Evolutionary conservation across 2,797 vertebrate species (phyloP).

Genomic region (Pangasius macronema): DNA sequence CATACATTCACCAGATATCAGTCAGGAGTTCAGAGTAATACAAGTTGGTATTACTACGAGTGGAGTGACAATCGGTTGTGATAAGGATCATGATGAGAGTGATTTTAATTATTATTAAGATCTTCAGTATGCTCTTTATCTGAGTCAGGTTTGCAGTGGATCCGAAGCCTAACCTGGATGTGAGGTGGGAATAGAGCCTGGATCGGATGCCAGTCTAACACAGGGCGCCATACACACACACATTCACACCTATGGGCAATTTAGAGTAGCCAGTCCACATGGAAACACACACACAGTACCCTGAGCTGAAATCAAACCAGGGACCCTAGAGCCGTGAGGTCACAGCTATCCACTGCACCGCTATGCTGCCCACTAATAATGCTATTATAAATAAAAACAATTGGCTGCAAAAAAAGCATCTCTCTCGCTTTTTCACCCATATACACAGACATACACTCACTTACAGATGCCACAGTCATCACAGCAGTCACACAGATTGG

Average conservation of each 20-base stretch:
- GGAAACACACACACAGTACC: background rate
- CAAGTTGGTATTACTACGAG: too few species aligned
- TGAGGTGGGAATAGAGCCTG: background rate
- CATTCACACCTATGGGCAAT: background rate
- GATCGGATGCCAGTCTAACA: background rate
- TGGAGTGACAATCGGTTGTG: too few species aligned
- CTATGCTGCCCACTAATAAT: background rate
- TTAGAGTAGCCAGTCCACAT: background rate
- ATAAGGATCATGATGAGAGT: too few species aligned
- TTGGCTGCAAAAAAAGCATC: too few species aligned
- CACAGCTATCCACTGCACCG: background rate
- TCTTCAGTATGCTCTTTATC: background rate
- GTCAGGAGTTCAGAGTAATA: background rate
- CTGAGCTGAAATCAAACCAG: background rate
- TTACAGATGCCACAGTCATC: conserved; percentile 79
- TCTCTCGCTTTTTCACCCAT: background rate
- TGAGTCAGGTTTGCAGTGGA: background rate
- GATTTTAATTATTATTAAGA: too few species aligned
- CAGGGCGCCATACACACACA: background rate
- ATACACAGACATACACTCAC: conserved; percentile 27
- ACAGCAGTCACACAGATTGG: conserved; percentile 75
- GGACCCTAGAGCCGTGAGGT: background rate
- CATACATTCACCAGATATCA: background rate
- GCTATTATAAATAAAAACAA: background rate
- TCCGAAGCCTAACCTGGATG: background rate